Evolutionary conservation across 2,888 invertebrate genomes (phyloP), one percentile per base, ranked within the genome.

Genomic region (Caenorhabditis drosophilae): DNA sequence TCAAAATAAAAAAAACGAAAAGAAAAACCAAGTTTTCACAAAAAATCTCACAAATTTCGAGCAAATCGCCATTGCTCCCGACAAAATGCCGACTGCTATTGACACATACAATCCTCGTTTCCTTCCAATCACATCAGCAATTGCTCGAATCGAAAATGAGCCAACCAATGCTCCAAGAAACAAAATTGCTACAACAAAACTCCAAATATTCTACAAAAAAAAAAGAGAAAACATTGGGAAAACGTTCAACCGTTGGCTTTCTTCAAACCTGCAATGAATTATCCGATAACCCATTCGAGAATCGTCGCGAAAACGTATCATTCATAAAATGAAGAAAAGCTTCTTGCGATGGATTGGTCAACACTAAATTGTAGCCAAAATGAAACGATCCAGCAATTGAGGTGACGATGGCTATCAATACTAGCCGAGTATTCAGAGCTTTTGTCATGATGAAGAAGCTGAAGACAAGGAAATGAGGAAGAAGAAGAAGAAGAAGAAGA

Each of bases 131-230:
- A 58, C 48, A 48, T 79, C 78, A 7, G 70, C 75, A 12, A 72
- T 63, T 23, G 63, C 26, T 31, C 69, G 41, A 16, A 75, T 66
- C 2, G 51, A 51, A 27, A 75, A 70, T 6, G 75, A 75, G 18
- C 78, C 79, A 23, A 47, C 49, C 1, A 79, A 53, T 7, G 75
- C 77, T 25, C 79, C 79, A 26, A 79, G 59, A 34, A 79, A 79
- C 9, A 77, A 35, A 22, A 77, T 56, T 0, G 79, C 77, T 2
- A 79, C 76, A 1, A 76, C 68, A 22, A 70, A 68, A 55, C 76
- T 73, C 79, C 79, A 79, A 35, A 79, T 66, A 26, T 66, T 73
- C 78, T 78, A 54, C 18, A 26, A 25, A 6, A 23, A 22, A 27
- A 7, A 23, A 46, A 38, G 36, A 36, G 4, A 36, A 36, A n/a